These are phyloP conservation scores for Hydropotes inermis DNA, from an alignment of 2,113 vertebrate genomes.

Conservation along the genomic window DNA sequence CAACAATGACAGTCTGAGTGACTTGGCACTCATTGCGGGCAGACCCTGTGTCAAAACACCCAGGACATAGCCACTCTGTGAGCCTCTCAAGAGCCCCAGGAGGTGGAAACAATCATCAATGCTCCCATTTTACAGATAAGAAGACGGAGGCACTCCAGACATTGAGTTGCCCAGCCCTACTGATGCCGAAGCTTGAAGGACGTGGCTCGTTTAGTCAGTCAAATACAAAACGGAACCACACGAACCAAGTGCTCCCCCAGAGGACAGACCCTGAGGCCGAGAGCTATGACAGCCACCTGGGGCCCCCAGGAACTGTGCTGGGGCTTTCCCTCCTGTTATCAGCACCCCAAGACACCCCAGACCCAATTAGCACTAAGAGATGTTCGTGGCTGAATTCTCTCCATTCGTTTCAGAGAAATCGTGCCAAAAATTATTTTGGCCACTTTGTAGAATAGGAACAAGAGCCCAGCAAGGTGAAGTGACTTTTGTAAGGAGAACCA, in stretches of 20 bases:
- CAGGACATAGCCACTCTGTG: accelerated
- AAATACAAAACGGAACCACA: neutral
- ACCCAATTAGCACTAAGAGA: accelerated
- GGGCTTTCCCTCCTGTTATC: too few relatives aligned
- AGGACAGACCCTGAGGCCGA: neutral
- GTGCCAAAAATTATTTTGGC: neutral
- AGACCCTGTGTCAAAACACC: neutral
- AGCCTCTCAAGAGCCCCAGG: neutral
- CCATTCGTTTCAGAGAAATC: neutral
- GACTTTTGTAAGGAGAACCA: neutral
- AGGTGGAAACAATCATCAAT: accelerated
- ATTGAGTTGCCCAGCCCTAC: neutral
- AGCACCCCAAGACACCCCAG: neutral
- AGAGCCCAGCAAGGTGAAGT: neutral
- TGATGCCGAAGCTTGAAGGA: neutral
- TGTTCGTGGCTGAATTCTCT: neutral
- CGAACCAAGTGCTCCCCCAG: neutral
- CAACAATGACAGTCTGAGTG: accelerated
- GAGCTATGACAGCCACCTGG: neutral
- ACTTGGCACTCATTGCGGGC: neutral
- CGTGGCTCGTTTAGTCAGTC: neutral
- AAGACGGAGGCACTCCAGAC: neutral
- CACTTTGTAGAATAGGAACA: neutral
- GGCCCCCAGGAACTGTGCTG: neutral
- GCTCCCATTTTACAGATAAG: neutral